Evolutionary conservation across 2,888 invertebrate genomes (phyloP), one percentile per base, ranked within the genome.

Genomic region (Pseudeuparius sepicola): DNA sequence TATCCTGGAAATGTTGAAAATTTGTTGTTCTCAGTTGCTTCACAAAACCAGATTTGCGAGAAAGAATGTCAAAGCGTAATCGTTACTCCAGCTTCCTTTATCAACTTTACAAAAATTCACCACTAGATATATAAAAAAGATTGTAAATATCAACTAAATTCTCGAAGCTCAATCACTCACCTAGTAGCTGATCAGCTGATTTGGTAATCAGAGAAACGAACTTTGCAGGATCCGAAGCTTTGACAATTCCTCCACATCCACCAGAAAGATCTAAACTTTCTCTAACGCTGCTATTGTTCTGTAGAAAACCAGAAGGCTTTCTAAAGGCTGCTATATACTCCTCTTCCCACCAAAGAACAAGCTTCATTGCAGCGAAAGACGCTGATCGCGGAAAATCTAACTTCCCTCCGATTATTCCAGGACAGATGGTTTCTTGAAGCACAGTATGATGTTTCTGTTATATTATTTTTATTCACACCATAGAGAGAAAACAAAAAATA

Each of bases 331-430:
- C 79, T 18, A 71, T 64, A 52, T 79, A 86, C 53, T 86, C 86
- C 45, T 84, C 83, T 62, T 87, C 86, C 70, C 85, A 79, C 87
- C 86, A 87, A n/a, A 77, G 60, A 1, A 85, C 83, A 45, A 86
- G 70, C 64, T 87, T 87, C 11, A 83, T 78, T 1, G 86, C 75
- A 2, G 85, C 85, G 65, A 86, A 86, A 1, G 85, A 85, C 4
- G 84, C 85, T 54, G 78, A 82, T 32, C 84, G 71, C 0, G 87
- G 87, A 57, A 86, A 86, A 59, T 86, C 86, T 31, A 86, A 60
- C 45, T 78, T 70, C 1, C 86, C 86, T 9, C 86, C 86, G 17
- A 84, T 82, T n/a, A 85, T 75, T 14, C 81, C 79, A 1, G 72
- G 66, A 51, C 87, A 87, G 40, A 87, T 67, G 2, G 76, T 77